These are phyloP conservation scores for Clinocottus analis DNA, from an alignment of 2,113 vertebrate genomes.

Conservation along the genomic window DNA sequence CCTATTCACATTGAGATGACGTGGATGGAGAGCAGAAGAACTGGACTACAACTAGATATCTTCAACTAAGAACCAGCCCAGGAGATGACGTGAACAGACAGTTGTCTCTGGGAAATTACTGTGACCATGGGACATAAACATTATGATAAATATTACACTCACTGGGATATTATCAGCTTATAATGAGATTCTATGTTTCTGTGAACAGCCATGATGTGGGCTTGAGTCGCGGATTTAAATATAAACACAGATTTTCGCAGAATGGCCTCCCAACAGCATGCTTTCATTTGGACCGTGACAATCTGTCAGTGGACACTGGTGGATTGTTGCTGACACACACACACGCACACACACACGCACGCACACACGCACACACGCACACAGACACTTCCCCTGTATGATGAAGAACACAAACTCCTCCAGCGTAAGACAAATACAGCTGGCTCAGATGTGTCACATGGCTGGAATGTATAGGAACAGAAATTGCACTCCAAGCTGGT, in stretches of 20 bases:
- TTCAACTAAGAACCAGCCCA: not conserved
- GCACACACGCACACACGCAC: slow-evolving; percentile 41
- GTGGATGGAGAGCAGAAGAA: not conserved
- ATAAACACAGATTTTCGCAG: slow-evolving; percentile 39
- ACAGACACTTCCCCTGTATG: slow-evolving; percentile 40
- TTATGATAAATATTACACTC: slow-evolving; percentile 3
- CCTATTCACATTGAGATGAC: not conserved
- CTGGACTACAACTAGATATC: not conserved
- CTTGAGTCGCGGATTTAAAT: slow-evolving; percentile 38
- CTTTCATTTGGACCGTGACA: slow-evolving; percentile 63
- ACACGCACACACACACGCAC: slow-evolving; percentile 15
- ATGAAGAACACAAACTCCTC: slow-evolving; percentile 54
- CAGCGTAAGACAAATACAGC: slow-evolving; percentile 70
- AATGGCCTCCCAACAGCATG: slow-evolving; percentile 39
- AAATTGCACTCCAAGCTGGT: slow-evolving; percentile 9
- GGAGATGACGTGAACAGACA: not conserved
- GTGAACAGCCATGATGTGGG: slow-evolving; percentile 22
- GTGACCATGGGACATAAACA: not conserved
- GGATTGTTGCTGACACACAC: slow-evolving; percentile 20
- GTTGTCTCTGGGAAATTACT: not conserved
- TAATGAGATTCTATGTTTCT: slow-evolving; percentile 30
- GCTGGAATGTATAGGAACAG: slow-evolving; percentile 61
- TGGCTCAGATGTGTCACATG: slow-evolving; percentile 62
- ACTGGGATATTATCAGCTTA: not conserved
- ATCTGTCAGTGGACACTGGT: slow-evolving; percentile 49